Conservation (phyloP, 2,113 vertebrate species). For the Pachycephala philippinensis region DNA sequence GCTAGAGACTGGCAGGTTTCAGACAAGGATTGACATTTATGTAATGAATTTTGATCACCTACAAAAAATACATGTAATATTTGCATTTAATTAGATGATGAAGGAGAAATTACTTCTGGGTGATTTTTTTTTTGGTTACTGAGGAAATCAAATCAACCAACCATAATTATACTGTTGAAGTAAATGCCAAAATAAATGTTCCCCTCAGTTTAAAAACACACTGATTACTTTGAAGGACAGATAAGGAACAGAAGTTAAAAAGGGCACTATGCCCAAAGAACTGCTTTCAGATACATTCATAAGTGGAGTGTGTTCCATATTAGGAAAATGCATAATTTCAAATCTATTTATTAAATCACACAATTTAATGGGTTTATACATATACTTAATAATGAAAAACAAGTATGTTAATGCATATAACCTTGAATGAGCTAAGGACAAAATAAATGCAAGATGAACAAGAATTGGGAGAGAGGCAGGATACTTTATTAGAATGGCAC, state of each 20-base stretch:
- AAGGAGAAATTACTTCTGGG: slow-evolving; percentile 9
- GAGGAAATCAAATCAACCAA: slow-evolving; percentile 32
- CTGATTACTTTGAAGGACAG: not conserved
- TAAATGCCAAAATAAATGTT: slow-evolving; percentile 31
- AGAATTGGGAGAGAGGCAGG: not conserved
- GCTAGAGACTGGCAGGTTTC: not conserved
- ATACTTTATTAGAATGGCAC: not conserved
- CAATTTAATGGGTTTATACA: not conserved
- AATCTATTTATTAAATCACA: not conserved
- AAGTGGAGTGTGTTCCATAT: not conserved
- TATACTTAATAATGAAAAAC: not conserved
- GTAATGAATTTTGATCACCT: not conserved
- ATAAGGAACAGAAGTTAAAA: not conserved
- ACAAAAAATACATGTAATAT: not conserved
- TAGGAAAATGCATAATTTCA: not conserved
- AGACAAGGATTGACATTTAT: not conserved
- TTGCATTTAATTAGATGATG: slow-evolving; percentile 26
- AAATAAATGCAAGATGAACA: not conserved
- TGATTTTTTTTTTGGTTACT: not conserved
- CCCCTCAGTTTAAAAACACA: not conserved
- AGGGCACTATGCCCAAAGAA: not conserved
- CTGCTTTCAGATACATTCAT: not conserved
- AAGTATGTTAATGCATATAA: not conserved
- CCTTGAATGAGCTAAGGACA: not conserved
- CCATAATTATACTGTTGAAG: not conserved